Evolutionary conservation across 1,140 invertebrate genomes (phyloP).

Genomic region (Hycleus phaleratus): DNA sequence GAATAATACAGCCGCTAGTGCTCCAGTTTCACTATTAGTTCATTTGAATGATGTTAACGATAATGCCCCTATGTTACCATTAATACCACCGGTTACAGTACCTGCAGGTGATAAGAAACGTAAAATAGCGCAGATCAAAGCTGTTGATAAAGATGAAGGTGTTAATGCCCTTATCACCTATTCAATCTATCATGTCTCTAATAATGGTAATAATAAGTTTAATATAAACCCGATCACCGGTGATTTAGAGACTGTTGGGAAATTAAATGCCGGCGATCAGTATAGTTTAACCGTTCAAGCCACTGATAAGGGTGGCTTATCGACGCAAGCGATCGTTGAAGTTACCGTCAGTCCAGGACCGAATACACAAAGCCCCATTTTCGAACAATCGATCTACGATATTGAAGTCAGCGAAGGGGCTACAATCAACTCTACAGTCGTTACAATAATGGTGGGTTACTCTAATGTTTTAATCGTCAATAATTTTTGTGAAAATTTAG

Average conservation of each 20-base stretch:
- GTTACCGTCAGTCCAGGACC: conserved; percentile 73
- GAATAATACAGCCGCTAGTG: conserved; percentile 66
- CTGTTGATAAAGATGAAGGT: conserved; percentile 77
- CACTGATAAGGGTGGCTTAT: conserved; percentile 59
- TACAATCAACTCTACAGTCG: conserved; percentile 75
- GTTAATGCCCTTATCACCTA: conserved; percentile 75
- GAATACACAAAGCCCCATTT: conserved; percentile 75
- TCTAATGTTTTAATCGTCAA: background rate
- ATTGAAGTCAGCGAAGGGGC: conserved; percentile 82
- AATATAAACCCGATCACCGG: conserved; percentile 74
- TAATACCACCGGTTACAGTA: conserved; percentile 66
- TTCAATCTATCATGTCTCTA: conserved; percentile 78
- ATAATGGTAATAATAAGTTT: conserved; percentile 80
- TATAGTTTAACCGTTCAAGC: conserved; percentile 83
- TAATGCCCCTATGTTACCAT: conserved; percentile 69
- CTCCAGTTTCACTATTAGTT: conserved; percentile 71
- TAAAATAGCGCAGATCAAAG: conserved; percentile 68
- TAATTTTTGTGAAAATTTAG: conserved; percentile 38
- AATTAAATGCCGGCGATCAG: conserved; percentile 75
- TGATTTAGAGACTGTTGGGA: conserved; percentile 65
- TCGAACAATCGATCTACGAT: conserved; percentile 70
- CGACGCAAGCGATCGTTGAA: conserved; percentile 76
- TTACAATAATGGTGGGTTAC: conserved; percentile 53
- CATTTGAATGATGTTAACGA: conserved; percentile 77
- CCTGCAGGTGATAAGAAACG: conserved; percentile 72